These are phyloP conservation scores for Chelonoidis abingdonii DNA, from an alignment of 2,113 vertebrate species.

Conservation along the genomic window DNA sequence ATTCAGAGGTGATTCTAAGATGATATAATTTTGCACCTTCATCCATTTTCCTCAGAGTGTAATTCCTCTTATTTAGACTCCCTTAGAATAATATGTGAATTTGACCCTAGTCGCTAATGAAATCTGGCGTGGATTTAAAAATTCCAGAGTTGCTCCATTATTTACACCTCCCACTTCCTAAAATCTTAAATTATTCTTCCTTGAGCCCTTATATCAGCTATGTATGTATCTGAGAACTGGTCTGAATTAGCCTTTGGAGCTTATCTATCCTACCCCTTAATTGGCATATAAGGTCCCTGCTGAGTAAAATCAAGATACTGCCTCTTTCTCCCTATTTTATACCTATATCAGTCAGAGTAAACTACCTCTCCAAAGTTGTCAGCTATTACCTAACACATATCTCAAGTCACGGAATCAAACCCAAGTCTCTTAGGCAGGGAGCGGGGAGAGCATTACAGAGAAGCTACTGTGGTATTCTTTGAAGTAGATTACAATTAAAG, in stretches of 20 bases:
- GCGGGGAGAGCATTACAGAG: neutral
- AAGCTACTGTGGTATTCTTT: neutral
- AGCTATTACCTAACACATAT: neutral
- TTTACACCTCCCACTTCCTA: neutral
- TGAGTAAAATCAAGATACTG: neutral
- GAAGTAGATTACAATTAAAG: neutral
- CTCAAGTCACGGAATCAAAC: neutral
- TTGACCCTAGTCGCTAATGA: neutral
- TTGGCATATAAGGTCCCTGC: neutral
- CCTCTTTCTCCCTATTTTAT: neutral
- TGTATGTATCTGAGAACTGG: neutral
- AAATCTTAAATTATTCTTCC: neutral
- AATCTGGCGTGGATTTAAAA: neutral
- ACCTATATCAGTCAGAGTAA: neutral
- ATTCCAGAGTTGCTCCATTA: neutral
- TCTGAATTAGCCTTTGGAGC: neutral
- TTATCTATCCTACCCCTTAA: neutral
- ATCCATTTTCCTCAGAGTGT: neutral
- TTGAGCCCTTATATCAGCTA: neutral
- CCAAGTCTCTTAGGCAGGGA: neutral
- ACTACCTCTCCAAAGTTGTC: neutral
- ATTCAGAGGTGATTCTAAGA: constrained; percentile 30
- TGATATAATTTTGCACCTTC: neutral
- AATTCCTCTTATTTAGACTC: neutral
- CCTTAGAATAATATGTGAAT: neutral